Conservation (phyloP, 2,888 invertebrate species). For the Gari tellinella region DNA sequence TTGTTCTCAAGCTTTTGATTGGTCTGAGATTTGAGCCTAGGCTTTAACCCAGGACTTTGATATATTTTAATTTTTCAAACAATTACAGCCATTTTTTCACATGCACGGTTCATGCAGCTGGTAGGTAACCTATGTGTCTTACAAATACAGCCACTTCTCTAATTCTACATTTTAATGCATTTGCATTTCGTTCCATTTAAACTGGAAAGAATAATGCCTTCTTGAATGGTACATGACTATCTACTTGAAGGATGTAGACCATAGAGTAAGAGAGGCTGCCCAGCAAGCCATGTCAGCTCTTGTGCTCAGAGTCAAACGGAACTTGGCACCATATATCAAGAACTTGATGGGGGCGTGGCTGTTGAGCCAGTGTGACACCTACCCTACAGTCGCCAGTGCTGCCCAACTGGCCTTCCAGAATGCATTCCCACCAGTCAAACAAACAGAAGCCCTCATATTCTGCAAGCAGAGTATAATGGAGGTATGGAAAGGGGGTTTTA, state of each 20-base stretch:
- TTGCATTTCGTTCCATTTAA: no score
- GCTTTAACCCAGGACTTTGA: no score
- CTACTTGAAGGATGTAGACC: conserved; percentile 88
- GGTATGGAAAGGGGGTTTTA: conserved; percentile 65
- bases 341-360: conserved; percentile 93
- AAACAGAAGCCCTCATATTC: conserved; percentile 91
- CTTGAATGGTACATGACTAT: no score
- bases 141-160: no score
- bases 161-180: no score
- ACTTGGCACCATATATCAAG: conserved; percentile 91
- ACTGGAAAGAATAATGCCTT: no score
- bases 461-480: conserved; percentile 92
- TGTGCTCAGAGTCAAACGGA: conserved; percentile 89
- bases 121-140: no score
- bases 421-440: conserved; percentile 92
- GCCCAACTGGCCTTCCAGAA: conserved; percentile 89
- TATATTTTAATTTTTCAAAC: no score
- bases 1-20: no score
- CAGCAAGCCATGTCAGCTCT: conserved; percentile 89
- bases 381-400: conserved; percentile 92
- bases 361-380: conserved; percentile 92
- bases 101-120: no score
- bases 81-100: no score
- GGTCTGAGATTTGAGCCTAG: no score
- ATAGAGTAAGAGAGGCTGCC: conserved; percentile 92